Base-by-base conservation (phyloP, 2,888 invertebrate species). In the Willowsia nigromaculata region DNA sequence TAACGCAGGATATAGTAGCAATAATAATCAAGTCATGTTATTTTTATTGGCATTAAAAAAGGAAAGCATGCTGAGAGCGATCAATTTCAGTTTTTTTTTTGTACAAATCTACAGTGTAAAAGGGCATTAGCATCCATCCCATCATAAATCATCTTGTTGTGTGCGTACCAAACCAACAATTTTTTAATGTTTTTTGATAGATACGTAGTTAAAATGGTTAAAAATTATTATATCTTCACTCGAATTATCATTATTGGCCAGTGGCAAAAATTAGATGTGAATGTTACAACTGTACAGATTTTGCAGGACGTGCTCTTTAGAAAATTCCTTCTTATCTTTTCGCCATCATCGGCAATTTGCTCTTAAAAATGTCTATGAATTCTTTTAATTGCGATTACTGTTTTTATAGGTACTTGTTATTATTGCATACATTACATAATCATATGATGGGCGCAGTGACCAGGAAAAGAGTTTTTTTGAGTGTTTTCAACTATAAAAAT, bases 31-130 rank as follows among this genome's bases (percentile, higher is more conserved):
- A 22, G 5, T n/a, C n/a, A 56, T 56, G 56, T 65, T 37, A 13
- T 47, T 15, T 25, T 82, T 84, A 74, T 85, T 85, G 85, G 76
- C 85, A 85, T 62, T 85, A 30, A 85, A 78, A 85, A 85, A 85
- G 47, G 85, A 85, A 85, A 85, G 85, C 76, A 85, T 74, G 74
- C 43, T n/a, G 37, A 37, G 65, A 65, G 47, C 47, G 15, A 47
- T 47, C 47, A 47, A n/a, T n/a, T n/a, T n/a, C n/a, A n/a, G n/a
- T n/a, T n/a, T n/a, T n/a, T n/a, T n/a, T n/a, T n/a, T 18, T 7
- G 4, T 18, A 53, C n/a, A 7, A 53, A n/a, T n/a, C n/a, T n/a
- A n/a, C n/a, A 68, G 65, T 37, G 37, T 68, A 68, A 68, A 68
- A 68, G 65, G 65, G 65, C 65, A 68, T 68, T 68, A 37, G 65